Conservation (phyloP, 2,113 vertebrate genomes). For the Pogona vitticeps region DNA sequence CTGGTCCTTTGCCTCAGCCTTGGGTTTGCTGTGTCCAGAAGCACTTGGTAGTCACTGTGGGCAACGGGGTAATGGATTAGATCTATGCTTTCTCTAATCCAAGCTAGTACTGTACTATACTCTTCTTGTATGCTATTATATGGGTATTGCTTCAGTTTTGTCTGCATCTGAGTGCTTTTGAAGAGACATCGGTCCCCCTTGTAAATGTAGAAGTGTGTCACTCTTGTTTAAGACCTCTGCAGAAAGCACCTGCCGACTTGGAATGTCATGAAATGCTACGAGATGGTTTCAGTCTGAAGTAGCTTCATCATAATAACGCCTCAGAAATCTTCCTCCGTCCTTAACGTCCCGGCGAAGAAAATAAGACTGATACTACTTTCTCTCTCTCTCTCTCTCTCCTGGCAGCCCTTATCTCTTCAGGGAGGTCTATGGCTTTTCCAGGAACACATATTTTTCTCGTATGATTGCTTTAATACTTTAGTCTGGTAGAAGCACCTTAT, state of each 20-base stretch:
- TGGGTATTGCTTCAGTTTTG: conserved; percentile 8
- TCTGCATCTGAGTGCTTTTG: conserved; percentile 16
- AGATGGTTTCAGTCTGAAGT: conserved; percentile 32
- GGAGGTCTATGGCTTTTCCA: background rate
- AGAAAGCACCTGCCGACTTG: background rate
- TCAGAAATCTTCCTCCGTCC: background rate
- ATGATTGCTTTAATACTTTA: background rate
- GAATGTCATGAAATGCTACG: background rate
- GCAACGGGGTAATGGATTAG: too few species aligned
- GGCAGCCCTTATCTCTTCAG: background rate
- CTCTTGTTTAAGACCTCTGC: background rate
- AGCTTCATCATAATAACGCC: background rate
- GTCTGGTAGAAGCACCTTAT: background rate
- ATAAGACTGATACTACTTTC: background rate
- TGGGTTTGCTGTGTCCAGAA: too few species aligned
- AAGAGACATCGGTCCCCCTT: background rate
- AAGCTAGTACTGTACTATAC: background rate
- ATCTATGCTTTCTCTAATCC: too few species aligned
- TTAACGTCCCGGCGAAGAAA: background rate
- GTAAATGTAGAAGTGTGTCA: background rate
- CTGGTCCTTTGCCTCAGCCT: too few species aligned
- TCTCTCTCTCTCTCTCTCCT: background rate
- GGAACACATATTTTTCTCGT: accelerated
- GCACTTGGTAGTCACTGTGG: too few species aligned
- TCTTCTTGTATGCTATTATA: background rate